Evolutionary conservation across 2,113 vertebrate species (phyloP).

Genomic region (Nothoprocta perdicaria): DNA sequence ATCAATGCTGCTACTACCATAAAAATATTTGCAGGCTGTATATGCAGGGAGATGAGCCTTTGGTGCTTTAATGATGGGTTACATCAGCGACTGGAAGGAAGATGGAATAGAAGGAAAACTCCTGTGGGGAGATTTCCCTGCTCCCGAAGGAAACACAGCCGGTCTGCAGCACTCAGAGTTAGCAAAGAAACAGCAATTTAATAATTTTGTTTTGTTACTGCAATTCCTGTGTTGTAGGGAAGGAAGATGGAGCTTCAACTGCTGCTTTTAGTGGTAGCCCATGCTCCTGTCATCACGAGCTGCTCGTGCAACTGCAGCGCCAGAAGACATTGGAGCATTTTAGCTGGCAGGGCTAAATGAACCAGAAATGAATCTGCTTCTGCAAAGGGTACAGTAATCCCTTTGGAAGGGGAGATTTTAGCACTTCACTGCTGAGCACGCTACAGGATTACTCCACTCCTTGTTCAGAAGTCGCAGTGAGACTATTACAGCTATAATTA

Average conservation of each 20-base stretch:
- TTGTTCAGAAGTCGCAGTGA: neutral
- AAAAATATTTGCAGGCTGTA: slow-evolving; percentile 12
- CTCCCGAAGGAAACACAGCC: neutral
- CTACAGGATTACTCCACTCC: neutral
- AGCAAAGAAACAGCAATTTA: neutral
- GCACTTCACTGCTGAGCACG: neutral
- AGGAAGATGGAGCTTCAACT: neutral
- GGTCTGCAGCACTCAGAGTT: neutral
- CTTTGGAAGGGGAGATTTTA: neutral
- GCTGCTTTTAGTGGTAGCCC: neutral
- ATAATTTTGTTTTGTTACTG: neutral
- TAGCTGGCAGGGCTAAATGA: neutral
- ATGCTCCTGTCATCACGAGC: neutral
- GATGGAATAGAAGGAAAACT: neutral
- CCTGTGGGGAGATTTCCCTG: neutral
- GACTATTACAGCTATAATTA: neutral
- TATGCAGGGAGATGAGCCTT: neutral
- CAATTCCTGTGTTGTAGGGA: neutral
- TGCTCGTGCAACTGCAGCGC: neutral
- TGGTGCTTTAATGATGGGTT: neutral
- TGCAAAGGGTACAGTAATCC: neutral
- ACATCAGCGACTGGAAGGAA: slow-evolving; percentile 7
- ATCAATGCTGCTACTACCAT: slow-evolving; percentile 22
- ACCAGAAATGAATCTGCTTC: neutral
- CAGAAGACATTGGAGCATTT: too few relatives aligned